These are phyloP conservation scores for Drosophila sechellia DNA, from an alignment of 1,140 invertebrate species.

Conservation along the genomic window DNA sequence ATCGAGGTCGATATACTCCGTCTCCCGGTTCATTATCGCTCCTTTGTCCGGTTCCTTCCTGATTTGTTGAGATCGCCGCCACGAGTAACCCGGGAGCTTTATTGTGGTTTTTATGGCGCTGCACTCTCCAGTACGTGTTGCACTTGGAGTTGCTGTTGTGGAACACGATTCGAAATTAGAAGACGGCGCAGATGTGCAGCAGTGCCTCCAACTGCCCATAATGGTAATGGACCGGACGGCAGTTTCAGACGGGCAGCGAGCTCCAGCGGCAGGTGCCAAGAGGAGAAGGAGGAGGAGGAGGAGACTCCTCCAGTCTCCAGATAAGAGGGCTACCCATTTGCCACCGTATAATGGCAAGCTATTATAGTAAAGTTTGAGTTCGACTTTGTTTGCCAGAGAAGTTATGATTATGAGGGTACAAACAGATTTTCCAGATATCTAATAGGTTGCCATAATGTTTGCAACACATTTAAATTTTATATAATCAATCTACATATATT, in stretches of 20 bases:
- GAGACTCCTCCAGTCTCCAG: not conserved
- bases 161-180: conserved; percentile 74
- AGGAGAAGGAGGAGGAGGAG: not conserved
- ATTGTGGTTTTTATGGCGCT: conserved; percentile 74
- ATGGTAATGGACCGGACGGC: conserved; percentile 18
- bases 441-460: too few relatives aligned
- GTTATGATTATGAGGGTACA: not conserved
- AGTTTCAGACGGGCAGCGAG: not conserved
- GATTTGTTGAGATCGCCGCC: conserved; percentile 44
- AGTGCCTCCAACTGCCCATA: conserved; percentile 45
- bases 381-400: not conserved
- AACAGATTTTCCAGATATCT: not conserved
- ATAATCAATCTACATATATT: not conserved
- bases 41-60: conserved; percentile 55
- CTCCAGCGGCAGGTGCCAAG: conserved; percentile 21
- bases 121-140: conserved; percentile 62
- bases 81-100: conserved; percentile 68
- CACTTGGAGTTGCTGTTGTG: conserved; percentile 50
- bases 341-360: not conserved
- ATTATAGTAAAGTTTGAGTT: not conserved
- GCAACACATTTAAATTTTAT: too few relatives aligned
- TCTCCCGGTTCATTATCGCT: conserved; percentile 9
- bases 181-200: conserved; percentile 71
- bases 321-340: conserved; percentile 8
- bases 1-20: conserved; percentile 74